Conservation (phyloP, 2,797 vertebrate genomes). For the Rhadinocentrus ornatus region DNA sequence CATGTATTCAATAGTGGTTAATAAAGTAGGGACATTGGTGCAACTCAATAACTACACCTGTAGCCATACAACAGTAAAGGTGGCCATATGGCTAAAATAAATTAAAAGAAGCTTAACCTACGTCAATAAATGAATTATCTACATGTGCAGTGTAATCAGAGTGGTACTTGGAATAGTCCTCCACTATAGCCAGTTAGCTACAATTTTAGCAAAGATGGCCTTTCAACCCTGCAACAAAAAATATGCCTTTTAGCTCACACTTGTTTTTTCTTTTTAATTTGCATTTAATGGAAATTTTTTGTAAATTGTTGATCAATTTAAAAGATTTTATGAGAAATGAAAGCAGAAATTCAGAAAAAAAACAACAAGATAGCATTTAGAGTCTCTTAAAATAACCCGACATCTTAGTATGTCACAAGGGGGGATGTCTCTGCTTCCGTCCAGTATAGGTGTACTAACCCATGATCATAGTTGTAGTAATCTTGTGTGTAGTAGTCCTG, state of each 20-base stretch:
- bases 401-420: too few species aligned
- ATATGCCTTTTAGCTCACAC: neutral
- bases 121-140: neutral
- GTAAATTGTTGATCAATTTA: neutral
- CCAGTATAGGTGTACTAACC: slow-evolving; percentile 78
- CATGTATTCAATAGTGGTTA: neutral
- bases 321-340: neutral
- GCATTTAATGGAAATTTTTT: neutral
- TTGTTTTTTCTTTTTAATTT: too few species aligned
- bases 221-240: neutral
- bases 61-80: neutral
- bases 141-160: neutral
- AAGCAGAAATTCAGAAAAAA: neutral
- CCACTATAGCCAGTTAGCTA: neutral
- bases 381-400: too few species aligned
- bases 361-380: too few species aligned
- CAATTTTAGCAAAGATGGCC: neutral
- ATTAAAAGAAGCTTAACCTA: neutral
- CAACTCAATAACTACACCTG: neutral
- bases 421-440: neutral
- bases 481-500: slow-evolving; percentile 97
- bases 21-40: neutral
- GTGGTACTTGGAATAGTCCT: neutral
- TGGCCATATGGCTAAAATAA: neutral
- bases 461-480: slow-evolving; percentile 98